Evolutionary conservation across 2,797 vertebrate species (phyloP), one percentile per base, ranked within the genome.

Genomic region (Leptodactylus fallax): DNA sequence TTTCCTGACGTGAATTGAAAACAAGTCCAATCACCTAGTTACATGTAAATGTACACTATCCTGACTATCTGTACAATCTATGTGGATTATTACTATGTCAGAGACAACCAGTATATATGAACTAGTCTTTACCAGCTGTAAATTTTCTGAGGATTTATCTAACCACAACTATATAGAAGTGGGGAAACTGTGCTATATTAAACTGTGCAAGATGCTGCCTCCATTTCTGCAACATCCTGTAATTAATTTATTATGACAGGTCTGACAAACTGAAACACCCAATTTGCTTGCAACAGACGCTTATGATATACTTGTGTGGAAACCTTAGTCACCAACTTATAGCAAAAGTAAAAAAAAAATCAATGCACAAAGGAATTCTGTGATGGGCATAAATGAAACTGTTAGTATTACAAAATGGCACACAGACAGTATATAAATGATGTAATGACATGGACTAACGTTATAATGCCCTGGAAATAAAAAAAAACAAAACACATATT

Each of bases 171-270:
- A 95, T 95, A 95, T 95, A 93, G 95, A 97, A 97, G 97, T 97
- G 96, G 96, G 96, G 97, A 99, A 99, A 98, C 96, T 95, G 95
- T 95, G 94, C 97, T 96, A 95, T 95, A 97, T 97, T 98, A 97
- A 98, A 97, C 97, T 96, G 95, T 95, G 95, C 94, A 95, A 96
- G 95, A 95, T 94, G 91, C 93, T 96, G 93, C 92, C 94, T 95
- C 96, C 96, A 96, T 93, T 97, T 97, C 97, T 97, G 97, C 98
- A 99, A 99, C 98, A 99, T 99, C 98, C 98, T 97, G 96, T 97
- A 96, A 98, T 99, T 98, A 99, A 99, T 99, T 98, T 97, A 97
- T 97, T 97, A 96, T 98, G 98, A 99, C 98, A 97, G 95, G 94
- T 96, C 94, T 95, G 95, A 94, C 97, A 97, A 99, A 99, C 98